Base-by-base conservation (phyloP, 2,113 vertebrate genomes). In the Edolisoma coerulescens region DNA sequence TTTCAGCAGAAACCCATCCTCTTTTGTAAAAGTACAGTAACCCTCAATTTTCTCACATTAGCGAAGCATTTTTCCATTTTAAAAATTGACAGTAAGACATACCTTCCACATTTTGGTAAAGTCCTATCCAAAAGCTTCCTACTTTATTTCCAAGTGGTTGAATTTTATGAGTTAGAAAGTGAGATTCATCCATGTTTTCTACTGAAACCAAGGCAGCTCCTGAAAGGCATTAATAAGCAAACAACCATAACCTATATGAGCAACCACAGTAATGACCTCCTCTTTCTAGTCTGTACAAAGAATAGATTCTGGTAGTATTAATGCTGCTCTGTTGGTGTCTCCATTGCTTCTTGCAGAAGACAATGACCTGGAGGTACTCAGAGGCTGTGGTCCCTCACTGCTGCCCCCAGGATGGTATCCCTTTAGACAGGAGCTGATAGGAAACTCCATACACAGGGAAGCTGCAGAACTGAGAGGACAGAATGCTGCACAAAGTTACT, bases 81-180 rank as follows among this genome's bases (percentile, higher is more conserved):
- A 59, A 41, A 79, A 73, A 50, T 22, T 70, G 30, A 45, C 75
- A 71, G 7, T 49, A 44, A 64, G n/a, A 11, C 20, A 41, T 95
- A 99, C 99, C 98, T 93, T 98, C 97, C 44, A 99, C 97, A 86
- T 98, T 99, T 94, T 67, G 98, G 67, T 98, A 99, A 75, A 99
- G 94, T 89, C 99, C 99, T 83, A 98, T 98, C 99, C 99, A 99
- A 97, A 99, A 99, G 17, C 93, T 93, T 88, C 94, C 96, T 33
- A 97, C 79, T 87, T 97, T 97, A 44, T 98, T 99, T 71, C 98
- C 97, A 81, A 99, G 96, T 47, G 98, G 73, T 67, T 99, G 99
- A 42, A 98, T 65, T n/a, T 96, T 97, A 41, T 98, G 96, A 4
- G 97, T 95, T 64, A 99, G 97, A 97, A 99, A 99, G 42, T 41